Percentiles rank a stretch among this genome's conserved stretches.
Conservation (phyloP, 1,140 invertebrate genomes). For the Trachelipus rathkii region DNA sequence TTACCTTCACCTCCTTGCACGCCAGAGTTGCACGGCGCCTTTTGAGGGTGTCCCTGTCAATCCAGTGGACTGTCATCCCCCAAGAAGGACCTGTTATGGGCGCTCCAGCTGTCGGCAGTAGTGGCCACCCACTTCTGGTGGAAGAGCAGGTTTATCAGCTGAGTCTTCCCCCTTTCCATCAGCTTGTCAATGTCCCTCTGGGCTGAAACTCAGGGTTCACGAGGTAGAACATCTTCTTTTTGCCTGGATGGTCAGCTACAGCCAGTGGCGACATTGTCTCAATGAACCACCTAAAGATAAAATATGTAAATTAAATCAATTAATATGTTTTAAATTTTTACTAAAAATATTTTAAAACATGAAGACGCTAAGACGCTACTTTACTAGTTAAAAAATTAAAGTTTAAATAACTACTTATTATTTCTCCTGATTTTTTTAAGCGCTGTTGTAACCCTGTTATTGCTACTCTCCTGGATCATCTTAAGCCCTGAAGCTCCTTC, state of each 20-base stretch:
- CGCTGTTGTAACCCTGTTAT: no score
- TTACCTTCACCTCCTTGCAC: not conserved
- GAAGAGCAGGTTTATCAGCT: conserved; percentile 10
- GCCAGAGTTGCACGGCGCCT: not conserved
- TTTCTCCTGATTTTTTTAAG: no score
- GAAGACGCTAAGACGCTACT: no score
- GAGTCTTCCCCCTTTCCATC: not conserved
- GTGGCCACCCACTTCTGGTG: conserved; percentile 6
- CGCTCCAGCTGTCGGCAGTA: conserved; percentile 2
- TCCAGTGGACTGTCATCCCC: conserved; percentile 11
- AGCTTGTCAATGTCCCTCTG: conserved; percentile 7
- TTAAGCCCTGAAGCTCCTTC: no score
- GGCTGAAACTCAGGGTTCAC: not conserved
- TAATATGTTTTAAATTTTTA: no score
- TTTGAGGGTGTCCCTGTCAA: conserved; percentile 14
- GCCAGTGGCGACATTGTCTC: not conserved
- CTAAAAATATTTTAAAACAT: no score
- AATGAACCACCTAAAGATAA: conserved; percentile 19
- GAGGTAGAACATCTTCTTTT: not conserved
- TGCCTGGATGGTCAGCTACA: not conserved
- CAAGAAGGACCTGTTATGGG: not conserved
- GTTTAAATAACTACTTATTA: no score
- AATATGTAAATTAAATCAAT: not conserved
- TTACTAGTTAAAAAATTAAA: no score
- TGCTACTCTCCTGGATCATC: no score